A percentile compares a stretch with the other conserved stretches of the same genome.
Conservation (phyloP, 2,797 vertebrate genomes). For the Cygnus olor region DNA sequence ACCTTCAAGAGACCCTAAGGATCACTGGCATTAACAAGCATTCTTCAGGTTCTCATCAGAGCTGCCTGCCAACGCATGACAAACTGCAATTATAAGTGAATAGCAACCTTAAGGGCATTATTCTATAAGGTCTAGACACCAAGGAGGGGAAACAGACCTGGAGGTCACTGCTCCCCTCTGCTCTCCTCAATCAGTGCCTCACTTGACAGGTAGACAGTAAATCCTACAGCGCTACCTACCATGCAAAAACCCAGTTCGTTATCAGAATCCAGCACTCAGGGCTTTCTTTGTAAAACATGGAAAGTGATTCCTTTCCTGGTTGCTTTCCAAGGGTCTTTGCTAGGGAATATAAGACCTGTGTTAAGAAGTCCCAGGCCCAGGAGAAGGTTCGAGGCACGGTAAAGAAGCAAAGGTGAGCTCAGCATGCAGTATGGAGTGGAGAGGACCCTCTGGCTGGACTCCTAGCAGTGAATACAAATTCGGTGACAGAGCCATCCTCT, state of each 20-base stretch:
- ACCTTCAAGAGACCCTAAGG: neutral
- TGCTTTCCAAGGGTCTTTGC: neutral
- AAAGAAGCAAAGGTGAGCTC: neutral
- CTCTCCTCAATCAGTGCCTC: neutral
- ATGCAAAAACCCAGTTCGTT: neutral
- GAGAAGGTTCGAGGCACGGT: no score
- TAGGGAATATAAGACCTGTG: neutral
- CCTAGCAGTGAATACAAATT: neutral
- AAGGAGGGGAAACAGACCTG: neutral
- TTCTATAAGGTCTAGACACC: neutral
- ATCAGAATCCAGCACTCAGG: neutral
- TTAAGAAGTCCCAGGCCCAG: neutral
- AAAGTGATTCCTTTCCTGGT: neutral
- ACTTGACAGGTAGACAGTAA: neutral
- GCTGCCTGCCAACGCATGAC: neutral
- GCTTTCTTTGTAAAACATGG: neutral
- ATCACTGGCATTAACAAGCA: neutral
- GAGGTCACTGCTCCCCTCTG: neutral
- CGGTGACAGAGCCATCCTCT: neutral
- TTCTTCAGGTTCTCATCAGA: neutral
- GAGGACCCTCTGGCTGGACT: no score
- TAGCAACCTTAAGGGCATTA: neutral
- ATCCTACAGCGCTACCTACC: neutral
- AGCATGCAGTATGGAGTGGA: neutral
- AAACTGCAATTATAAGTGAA: neutral